Evolutionary conservation across 1,140 invertebrate genomes (phyloP).

Genomic region (Drosophila trapezifrons): DNA sequence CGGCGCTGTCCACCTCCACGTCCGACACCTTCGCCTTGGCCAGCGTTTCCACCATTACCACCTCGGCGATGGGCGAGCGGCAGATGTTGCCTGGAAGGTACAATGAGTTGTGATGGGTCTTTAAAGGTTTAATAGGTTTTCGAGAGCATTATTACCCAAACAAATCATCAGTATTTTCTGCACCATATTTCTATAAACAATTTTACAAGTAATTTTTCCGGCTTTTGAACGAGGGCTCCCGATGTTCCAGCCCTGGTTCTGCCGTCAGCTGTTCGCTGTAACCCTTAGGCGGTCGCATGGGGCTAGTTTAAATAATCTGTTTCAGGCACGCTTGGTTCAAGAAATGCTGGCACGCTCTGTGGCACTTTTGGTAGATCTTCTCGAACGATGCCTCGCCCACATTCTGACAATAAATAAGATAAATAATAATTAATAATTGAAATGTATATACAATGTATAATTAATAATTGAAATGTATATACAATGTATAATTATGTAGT

Average conservation of each 20-base stretch:
- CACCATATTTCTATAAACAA: constrained; percentile 33
- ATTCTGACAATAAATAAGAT: constrained; percentile 85
- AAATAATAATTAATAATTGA: no score
- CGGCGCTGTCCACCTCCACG: constrained; percentile 95
- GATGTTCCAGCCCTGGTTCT: constrained; percentile 5
- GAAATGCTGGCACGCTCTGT: constrained; percentile 87
- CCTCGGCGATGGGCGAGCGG: constrained; percentile 97
- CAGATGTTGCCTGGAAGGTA: constrained; percentile 92
- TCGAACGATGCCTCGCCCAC: constrained; percentile 87
- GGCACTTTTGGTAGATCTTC: constrained; percentile 89
- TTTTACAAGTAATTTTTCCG: constrained; percentile 20
- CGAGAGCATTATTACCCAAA: constrained; percentile 81
- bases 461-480: no score
- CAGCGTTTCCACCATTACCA: constrained; percentile 91
- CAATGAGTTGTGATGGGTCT: neutral
- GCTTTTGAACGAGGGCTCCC: neutral
- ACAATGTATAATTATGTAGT: no score
- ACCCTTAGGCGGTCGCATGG: constrained; percentile 10
- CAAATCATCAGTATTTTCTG: constrained; percentile 86
- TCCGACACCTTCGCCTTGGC: constrained; percentile 86
- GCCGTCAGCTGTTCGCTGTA: constrained; percentile 32
- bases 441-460: no score
- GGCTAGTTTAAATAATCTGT: constrained; percentile 39
- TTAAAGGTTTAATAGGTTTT: neutral
- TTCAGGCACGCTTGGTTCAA: constrained; percentile 84